These are phyloP conservation scores for Dysidea cf. avara DNA, from an alignment of 37 sponge, comb jelly and placozoan genomes.

Conservation along the genomic window DNA sequence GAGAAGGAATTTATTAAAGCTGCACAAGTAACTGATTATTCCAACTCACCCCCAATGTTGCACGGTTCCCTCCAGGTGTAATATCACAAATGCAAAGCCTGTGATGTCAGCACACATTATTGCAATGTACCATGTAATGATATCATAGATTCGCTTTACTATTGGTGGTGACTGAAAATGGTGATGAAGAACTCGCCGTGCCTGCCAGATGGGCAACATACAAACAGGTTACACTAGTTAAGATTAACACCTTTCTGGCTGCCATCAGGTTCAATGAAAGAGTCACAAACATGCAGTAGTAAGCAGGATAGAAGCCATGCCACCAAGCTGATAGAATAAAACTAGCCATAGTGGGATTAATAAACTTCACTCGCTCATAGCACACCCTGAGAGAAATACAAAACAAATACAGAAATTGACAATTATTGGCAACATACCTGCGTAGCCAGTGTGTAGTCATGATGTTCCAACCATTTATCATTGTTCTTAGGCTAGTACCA, in stretches of 20 bases:
- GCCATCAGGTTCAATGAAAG: conserved; percentile 39
- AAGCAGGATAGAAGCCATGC: conserved; percentile 93
- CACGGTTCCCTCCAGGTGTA: too few relatives aligned
- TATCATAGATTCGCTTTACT: too few relatives aligned
- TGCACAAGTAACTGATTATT: too few relatives aligned
- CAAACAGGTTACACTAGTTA: too few relatives aligned
- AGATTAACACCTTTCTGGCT: conserved; percentile 79
- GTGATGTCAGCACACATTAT: too few relatives aligned
- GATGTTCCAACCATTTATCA: conserved; percentile 61
- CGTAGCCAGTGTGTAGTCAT: conserved; percentile 65
- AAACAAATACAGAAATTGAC: neutral
- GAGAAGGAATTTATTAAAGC: too few relatives aligned
- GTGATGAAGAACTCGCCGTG: neutral
- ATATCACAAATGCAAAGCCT: too few relatives aligned
- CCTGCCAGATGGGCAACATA: too few relatives aligned
- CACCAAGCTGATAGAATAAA: conserved; percentile 83
- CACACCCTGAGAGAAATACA: conserved; percentile 18
- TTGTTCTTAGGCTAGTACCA: conserved; percentile 37
- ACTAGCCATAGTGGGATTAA: conserved; percentile 42
- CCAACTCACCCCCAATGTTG: too few relatives aligned
- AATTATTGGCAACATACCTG: conserved; percentile 57
- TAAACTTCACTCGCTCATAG: conserved; percentile 32
- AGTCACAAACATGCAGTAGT: conserved; percentile 71
- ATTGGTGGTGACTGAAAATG: neutral
- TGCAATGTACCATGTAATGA: too few relatives aligned